Conservation (phyloP, 2,888 invertebrate genomes). For the Ormia ochracea region DNA sequence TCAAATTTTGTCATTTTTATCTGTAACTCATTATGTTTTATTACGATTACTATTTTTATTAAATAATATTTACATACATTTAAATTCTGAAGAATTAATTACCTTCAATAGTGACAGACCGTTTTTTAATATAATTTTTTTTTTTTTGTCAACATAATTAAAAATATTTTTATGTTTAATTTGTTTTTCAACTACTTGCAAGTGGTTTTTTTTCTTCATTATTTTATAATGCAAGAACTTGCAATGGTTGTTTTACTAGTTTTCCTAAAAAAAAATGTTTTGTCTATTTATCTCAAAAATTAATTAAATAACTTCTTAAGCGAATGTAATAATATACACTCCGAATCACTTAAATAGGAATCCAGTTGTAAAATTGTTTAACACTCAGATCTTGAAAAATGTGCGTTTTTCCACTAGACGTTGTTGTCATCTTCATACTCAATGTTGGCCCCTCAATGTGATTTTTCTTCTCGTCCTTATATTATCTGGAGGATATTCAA, state of each 20-base stretch:
- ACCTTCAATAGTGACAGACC: constrained; percentile 8
- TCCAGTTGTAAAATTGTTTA: too few relatives aligned
- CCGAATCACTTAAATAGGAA: not conserved
- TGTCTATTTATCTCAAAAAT: not conserved
- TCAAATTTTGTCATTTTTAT: not conserved
- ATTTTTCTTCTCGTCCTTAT: too few relatives aligned
- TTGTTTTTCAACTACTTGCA: constrained; percentile 7
- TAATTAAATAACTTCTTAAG: constrained; percentile 22
- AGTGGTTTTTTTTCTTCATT: not conserved
- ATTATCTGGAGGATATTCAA: too few relatives aligned
- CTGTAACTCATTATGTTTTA: not conserved
- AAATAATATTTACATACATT: not conserved
- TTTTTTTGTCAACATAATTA: not conserved
- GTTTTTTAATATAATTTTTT: constrained; percentile 3
- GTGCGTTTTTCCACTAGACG: too few relatives aligned
- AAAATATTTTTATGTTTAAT: constrained; percentile 5
- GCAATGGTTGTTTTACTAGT: constrained; percentile 24
- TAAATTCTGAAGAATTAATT: constrained; percentile 11
- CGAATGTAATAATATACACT: not conserved
- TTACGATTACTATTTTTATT: not conserved
- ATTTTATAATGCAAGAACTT: too few relatives aligned
- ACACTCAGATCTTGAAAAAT: too few relatives aligned
- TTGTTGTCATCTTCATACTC: too few relatives aligned
- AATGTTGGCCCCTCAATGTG: too few relatives aligned
- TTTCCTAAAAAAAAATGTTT: not conserved